Percentiles rank a stretch among this genome's conserved stretches.
Evolutionary conservation across 2,113 vertebrate genomes (phyloP).

Genomic region (Coptodon bakossiorum): DNA sequence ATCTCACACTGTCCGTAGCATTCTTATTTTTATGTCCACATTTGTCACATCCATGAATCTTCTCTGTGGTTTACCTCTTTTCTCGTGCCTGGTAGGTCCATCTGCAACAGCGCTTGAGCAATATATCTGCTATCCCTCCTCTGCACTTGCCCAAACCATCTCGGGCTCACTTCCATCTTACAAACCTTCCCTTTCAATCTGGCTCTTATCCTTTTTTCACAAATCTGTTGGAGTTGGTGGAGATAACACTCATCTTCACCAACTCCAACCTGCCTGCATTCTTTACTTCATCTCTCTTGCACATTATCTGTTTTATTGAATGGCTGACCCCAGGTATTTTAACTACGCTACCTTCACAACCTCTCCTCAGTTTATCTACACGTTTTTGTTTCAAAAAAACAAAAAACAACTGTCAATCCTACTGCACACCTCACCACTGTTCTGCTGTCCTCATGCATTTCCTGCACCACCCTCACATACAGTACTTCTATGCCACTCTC

Average conservation of each 20-base stretch:
- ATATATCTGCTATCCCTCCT: not conserved
- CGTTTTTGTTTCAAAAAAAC: not conserved
- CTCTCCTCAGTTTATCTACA: not conserved
- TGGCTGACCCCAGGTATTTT: not conserved
- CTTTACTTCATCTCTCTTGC: not conserved
- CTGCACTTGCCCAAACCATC: not conserved
- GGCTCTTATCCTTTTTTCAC: not conserved
- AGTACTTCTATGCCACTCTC: not conserved
- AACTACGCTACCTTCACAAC: not conserved
- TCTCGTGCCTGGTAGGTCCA: not conserved
- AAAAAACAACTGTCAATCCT: not conserved
- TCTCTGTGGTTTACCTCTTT: not conserved
- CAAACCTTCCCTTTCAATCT: not conserved
- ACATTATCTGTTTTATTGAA: accelerated
- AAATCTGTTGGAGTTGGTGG: not conserved
- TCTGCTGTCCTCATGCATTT: not conserved
- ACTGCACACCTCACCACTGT: not conserved
- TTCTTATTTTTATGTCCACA: not conserved
- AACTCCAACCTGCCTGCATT: not conserved
- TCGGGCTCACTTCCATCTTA: not conserved
- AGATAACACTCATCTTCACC: not conserved
- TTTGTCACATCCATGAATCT: not conserved
- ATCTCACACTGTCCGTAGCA: not conserved
- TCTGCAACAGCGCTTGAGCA: accelerated
- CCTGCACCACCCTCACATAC: not conserved